These are phyloP conservation scores for Oncorhynchus clarkii DNA, from an alignment of 2,113 vertebrate species.

Conservation along the genomic window DNA sequence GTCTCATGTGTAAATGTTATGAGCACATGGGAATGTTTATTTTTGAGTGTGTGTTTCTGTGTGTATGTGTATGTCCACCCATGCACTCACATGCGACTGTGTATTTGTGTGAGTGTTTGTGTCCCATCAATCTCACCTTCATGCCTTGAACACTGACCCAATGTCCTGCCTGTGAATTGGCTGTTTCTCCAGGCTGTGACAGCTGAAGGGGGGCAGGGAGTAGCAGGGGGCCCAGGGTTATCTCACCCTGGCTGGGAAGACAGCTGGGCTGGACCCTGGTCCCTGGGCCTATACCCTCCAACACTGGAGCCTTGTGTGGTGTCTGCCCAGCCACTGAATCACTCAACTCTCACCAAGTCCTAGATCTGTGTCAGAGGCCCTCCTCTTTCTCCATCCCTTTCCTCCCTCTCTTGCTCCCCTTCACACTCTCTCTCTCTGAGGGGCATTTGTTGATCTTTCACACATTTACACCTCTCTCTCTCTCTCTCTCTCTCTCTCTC, in stretches of 20 bases:
- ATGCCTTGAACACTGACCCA: conserved; percentile 40
- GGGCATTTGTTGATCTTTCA: conserved; percentile 2
- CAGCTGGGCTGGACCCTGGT: conserved; percentile 45
- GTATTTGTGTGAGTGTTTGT: conserved; percentile 7
- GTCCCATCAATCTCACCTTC: conserved; percentile 29
- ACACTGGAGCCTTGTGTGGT: conserved; percentile 45
- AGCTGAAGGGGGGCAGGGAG: conserved; percentile 34
- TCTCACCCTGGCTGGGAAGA: conserved; percentile 20
- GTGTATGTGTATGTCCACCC: background rate
- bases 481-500: background rate
- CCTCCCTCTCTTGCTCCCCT: background rate
- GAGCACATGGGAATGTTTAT: background rate
- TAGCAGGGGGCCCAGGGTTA: conserved; percentile 23
- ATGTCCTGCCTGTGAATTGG: conserved; percentile 36
- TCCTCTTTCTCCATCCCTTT: background rate
- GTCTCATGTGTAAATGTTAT: background rate
- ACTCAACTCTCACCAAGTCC: conserved; percentile 3
- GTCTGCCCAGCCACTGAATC: background rate
- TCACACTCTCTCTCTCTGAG: background rate
- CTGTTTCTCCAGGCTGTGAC: conserved; percentile 37
- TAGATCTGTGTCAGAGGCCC: conserved; percentile 6
- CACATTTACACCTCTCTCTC: background rate
- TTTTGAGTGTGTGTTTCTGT: background rate
- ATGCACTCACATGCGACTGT: background rate
- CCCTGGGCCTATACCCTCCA: conserved; percentile 17